These are phyloP conservation scores for Eurystomus glaucurus DNA, from an alignment of 2,797 vertebrate species.

Conservation along the genomic window DNA sequence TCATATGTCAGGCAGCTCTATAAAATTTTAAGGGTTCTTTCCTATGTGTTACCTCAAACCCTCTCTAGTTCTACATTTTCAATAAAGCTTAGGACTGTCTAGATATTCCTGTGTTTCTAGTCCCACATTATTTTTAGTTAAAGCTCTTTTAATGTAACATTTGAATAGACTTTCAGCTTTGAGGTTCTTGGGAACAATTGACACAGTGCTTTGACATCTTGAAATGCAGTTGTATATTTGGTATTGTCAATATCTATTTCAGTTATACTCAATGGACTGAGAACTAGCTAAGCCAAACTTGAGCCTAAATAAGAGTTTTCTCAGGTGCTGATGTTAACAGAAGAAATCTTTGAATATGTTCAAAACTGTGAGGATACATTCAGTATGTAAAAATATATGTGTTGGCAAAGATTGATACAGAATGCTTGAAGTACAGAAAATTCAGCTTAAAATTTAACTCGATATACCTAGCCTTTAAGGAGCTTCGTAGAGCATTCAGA, in stretches of 20 bases:
- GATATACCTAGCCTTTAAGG: not conserved
- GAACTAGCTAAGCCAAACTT: not conserved
- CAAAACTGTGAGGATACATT: not conserved
- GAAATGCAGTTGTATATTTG: not conserved
- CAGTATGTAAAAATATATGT: not conserved
- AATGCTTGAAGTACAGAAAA: not conserved
- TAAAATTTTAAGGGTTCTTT: not conserved
- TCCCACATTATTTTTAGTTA: not conserved
- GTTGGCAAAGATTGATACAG: not conserved
- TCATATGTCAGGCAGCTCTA: not conserved
- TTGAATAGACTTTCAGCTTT: not conserved
- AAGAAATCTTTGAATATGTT: not conserved
- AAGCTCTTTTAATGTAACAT: not conserved
- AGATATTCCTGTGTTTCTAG: not conserved
- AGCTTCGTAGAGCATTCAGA: not conserved
- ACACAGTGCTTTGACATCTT: not conserved
- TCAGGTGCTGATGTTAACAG: not conserved
- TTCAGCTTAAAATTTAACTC: not conserved
- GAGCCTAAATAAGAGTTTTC: not conserved
- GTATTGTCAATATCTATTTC: not conserved
- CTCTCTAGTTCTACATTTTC: not conserved
- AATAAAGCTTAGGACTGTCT: not conserved
- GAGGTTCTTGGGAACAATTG: not conserved
- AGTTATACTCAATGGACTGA: not conserved
- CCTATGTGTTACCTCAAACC: not conserved